phyloP scores from a whole-genome alignment of 2,113 vertebrate species.

The Chelonoidis abingdonii region DNA sequence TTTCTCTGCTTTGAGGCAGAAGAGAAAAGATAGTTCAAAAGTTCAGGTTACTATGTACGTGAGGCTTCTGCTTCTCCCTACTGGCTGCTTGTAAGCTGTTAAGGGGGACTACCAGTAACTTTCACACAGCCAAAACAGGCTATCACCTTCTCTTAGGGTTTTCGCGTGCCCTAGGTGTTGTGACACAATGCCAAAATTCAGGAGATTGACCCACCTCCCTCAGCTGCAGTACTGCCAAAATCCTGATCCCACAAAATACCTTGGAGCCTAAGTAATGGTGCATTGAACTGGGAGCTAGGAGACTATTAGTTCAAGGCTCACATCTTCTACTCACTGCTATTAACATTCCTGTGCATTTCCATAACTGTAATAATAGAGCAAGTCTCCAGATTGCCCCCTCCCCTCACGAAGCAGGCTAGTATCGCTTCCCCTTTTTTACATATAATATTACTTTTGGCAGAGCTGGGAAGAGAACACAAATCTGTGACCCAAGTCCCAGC shows the following conservation, averaged over 20 bases:
- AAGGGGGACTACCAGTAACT: too few relatives aligned
- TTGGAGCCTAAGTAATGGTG: neutral
- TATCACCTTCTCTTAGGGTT: neutral
- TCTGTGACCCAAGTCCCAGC: neutral
- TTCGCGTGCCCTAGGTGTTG: neutral
- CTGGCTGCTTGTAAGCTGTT: too few relatives aligned
- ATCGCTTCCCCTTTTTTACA: neutral
- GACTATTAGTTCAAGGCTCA: neutral
- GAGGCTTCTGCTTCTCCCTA: too few relatives aligned
- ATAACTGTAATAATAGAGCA: neutral
- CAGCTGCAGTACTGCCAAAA: neutral
- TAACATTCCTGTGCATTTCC: neutral
- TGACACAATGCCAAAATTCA: neutral
- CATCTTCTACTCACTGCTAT: neutral
- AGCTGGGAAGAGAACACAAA: neutral
- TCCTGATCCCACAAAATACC: neutral
- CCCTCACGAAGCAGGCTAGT: neutral
- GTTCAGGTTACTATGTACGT: too few relatives aligned
- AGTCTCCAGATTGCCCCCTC: neutral
- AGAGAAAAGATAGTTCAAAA: too few relatives aligned
- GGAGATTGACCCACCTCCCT: neutral
- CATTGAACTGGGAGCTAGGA: neutral
- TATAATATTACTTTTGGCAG: neutral
- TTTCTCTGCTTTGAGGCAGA: too few relatives aligned
- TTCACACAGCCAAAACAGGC: neutral